phyloP scores from a whole-genome alignment of 2,113 vertebrate species.

The Seriola aureovittata region DNA sequence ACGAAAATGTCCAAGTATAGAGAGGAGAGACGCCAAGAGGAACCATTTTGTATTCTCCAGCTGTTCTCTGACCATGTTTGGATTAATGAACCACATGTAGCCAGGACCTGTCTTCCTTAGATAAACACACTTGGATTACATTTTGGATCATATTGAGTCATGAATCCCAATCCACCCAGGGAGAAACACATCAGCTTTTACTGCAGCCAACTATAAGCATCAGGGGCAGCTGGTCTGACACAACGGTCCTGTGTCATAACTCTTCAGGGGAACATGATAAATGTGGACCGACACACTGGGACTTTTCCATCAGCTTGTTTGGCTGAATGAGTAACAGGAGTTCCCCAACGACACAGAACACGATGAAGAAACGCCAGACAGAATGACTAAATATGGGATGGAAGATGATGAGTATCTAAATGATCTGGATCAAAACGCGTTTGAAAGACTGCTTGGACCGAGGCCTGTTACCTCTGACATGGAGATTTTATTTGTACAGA shows the following conservation, averaged over 20 bases:
- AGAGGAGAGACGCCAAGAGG: background rate
- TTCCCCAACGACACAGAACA: background rate
- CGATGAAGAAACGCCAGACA: background rate
- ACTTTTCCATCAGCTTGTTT: background rate
- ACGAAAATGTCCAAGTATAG: background rate
- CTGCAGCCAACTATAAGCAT: background rate
- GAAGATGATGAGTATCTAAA: background rate
- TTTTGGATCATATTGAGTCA: background rate
- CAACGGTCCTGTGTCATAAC: background rate
- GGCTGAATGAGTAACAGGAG: background rate
- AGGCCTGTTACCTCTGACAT: no score
- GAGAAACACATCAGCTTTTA: constrained; percentile 1
- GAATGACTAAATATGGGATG: background rate
- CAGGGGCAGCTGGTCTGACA: constrained; percentile 14
- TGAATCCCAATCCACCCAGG: background rate
- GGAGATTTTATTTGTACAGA: background rate
- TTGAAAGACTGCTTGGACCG: background rate
- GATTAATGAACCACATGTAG: constrained; percentile 6
- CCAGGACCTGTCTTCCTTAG: background rate
- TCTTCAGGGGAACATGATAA: background rate
- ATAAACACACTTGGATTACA: background rate
- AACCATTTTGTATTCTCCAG: background rate
- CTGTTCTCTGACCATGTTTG: background rate
- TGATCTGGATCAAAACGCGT: constrained; percentile 4
- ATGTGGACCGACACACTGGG: background rate